These are phyloP conservation scores for Lepetodrilus schrolli DNA, from an alignment of 2,888 invertebrate species.

Conservation along the genomic window DNA sequence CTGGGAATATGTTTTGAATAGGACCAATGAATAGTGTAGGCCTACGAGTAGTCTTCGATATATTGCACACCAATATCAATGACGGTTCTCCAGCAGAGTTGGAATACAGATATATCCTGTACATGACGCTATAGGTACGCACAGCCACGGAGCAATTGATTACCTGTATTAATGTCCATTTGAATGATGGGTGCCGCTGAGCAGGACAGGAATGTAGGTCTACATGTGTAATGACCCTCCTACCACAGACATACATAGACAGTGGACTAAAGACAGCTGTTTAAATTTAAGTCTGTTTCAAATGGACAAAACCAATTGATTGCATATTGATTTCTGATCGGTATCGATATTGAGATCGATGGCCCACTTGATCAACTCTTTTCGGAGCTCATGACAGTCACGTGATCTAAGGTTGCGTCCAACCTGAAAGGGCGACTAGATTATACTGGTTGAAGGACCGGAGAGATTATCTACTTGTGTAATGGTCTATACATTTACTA, in stretches of 20 bases:
- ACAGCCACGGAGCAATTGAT: no score
- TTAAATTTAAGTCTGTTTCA: not conserved
- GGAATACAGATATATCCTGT: no score
- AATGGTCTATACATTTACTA: constrained; percentile 15
- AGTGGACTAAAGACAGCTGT: not conserved
- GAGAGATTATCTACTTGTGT: constrained; percentile 17
- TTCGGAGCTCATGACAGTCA: not conserved
- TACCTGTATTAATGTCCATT: no score
- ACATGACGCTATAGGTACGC: no score
- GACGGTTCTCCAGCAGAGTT: no score
- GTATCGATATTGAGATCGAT: constrained; percentile 20
- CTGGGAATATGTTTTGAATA: no score
- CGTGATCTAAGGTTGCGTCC: not conserved
- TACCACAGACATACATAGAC: not conserved
- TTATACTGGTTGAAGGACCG: not conserved
- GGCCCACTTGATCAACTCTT: not conserved
- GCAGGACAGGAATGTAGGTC: no score
- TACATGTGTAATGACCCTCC: no score
- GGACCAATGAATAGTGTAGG: no score
- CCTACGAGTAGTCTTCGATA: no score
- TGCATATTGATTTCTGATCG: constrained; percentile 6
- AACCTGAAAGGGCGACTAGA: not conserved
- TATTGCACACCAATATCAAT: no score
- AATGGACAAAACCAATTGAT: not conserved
- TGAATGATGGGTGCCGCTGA: no score